Conservation (phyloP, 1,140 invertebrate genomes). For the Sminthurinus signatus region DNA sequence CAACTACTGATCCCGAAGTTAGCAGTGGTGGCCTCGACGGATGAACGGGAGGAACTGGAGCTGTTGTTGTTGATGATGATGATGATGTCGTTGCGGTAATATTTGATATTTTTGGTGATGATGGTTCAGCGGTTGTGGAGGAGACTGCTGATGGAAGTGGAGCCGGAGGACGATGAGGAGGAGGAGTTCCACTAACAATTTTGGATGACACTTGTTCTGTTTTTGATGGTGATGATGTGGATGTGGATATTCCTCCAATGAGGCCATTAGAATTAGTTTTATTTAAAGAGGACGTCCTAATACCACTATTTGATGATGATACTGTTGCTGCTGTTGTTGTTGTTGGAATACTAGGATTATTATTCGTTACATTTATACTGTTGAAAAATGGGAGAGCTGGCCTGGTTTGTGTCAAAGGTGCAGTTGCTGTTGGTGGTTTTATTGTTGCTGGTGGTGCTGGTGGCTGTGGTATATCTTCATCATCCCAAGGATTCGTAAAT, state of each 20-base stretch:
- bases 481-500: constrained; percentile 32
- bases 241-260: too few species aligned
- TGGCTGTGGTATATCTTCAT: constrained; percentile 14
- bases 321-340: background rate
- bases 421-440: background rate
- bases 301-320: background rate
- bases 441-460: background rate
- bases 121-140: too few species aligned
- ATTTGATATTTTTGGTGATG: background rate
- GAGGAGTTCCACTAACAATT: too few species aligned
- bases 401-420: background rate
- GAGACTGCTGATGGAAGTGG: too few species aligned
- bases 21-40: background rate
- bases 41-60: too few species aligned
- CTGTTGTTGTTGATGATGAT: background rate
- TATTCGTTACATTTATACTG: background rate
- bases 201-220: too few species aligned
- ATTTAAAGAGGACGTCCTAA: background rate
- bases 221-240: background rate
- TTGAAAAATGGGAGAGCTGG: background rate
- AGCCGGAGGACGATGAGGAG: too few species aligned
- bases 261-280: background rate
- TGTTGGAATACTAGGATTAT: too few species aligned
- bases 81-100: background rate
- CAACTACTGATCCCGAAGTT: background rate